phyloP scores from a whole-genome alignment of 2,113 vertebrate species.

The Sturnus vulgaris region DNA sequence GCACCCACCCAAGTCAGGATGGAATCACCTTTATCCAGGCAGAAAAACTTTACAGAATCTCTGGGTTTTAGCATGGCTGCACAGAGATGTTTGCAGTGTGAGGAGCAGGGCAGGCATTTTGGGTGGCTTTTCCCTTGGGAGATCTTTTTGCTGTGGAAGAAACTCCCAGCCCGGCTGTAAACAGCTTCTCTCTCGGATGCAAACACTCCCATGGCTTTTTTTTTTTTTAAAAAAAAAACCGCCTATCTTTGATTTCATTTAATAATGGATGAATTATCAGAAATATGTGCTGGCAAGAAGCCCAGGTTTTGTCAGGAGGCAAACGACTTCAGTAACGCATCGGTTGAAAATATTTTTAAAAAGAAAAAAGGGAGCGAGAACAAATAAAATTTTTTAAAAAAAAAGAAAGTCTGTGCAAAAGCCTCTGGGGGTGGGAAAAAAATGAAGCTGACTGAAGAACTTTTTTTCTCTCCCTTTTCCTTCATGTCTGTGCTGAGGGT shows the following conservation, averaged over 20 bases:
- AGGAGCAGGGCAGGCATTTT: neutral
- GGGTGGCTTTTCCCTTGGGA: neutral
- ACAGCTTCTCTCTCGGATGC: neutral
- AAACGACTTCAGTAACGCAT: neutral
- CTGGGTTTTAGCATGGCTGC: neutral
- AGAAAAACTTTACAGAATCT: neutral
- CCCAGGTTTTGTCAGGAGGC: constrained; percentile 18
- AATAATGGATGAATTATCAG: constrained; percentile 59
- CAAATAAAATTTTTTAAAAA: neutral
- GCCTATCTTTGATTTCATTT: constrained; percentile 19
- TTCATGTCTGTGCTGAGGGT: neutral
- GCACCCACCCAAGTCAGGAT: constrained; percentile 16
- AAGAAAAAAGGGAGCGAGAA: neutral
- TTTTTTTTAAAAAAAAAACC: too few relatives aligned
- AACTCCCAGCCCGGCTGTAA: neutral
- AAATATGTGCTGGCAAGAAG: constrained; percentile 44
- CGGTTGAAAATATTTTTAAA: constrained; percentile 23
- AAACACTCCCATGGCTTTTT: neutral
- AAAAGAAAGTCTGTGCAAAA: neutral
- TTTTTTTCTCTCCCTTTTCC: neutral
- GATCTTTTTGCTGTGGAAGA: neutral
- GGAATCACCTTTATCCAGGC: neutral
- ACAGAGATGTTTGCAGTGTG: neutral
- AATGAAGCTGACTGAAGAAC: neutral
- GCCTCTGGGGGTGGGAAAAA: neutral